These are phyloP conservation scores for Congeria kusceri DNA, from an alignment of 2,888 invertebrate genomes.

Conservation along the genomic window DNA sequence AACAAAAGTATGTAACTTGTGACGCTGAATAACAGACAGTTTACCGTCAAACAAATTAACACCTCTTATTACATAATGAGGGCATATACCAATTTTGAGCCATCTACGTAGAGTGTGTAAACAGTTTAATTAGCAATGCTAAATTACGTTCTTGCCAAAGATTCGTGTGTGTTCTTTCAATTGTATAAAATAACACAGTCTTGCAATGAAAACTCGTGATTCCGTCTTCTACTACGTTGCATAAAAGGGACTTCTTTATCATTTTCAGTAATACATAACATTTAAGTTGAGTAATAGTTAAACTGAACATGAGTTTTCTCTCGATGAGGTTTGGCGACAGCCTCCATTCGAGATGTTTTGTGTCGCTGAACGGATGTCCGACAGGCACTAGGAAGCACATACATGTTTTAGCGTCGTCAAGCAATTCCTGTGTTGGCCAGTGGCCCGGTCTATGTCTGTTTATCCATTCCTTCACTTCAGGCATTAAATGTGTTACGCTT, in stretches of 20 bases:
- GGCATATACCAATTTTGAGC: neutral
- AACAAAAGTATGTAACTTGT: neutral
- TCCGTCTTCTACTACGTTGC: neutral
- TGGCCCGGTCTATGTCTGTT: neutral
- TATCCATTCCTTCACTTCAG: neutral
- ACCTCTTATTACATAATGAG: constrained; percentile 4
- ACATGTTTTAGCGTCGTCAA: neutral
- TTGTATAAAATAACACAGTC: neutral
- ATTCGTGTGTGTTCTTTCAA: neutral
- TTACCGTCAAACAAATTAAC: constrained; percentile 5
- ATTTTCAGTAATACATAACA: neutral
- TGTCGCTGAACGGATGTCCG: neutral
- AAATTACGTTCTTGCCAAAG: neutral
- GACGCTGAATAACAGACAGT: neutral
- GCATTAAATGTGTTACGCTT: neutral
- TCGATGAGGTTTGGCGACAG: neutral
- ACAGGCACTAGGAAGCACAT: neutral
- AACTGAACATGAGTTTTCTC: constrained; percentile 4
- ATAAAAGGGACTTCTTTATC: neutral
- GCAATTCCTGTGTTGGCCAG: neutral
- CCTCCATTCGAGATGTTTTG: neutral
- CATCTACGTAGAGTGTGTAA: neutral
- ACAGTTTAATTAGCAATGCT: too few relatives aligned
- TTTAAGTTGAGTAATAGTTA: neutral
- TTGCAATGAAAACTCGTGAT: constrained; percentile 10